Evolutionary conservation across 2,888 invertebrate species (phyloP), one percentile per base, ranked within the genome.

Genomic region (Osedax frankpressi): DNA sequence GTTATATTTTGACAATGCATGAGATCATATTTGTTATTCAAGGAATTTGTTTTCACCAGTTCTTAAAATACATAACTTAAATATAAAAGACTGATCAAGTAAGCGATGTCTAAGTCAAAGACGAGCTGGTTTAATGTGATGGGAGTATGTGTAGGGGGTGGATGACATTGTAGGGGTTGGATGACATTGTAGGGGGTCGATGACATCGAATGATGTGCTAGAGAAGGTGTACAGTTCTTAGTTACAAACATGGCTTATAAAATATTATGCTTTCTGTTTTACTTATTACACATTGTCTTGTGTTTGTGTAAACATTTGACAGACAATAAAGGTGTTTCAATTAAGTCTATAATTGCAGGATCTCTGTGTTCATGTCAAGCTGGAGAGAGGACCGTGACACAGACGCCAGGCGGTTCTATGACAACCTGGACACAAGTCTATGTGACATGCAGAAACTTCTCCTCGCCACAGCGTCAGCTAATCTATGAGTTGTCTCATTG

Each of bases 381-480:
- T 65, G 65, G 65, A 65, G 2, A 19, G 65, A 65, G 19, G 65
- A 65, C 65, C 2, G 24, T 24, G 65, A 65, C n/a, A 65, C 65
- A 65, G 24, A 65, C 1, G 65, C 65, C n/a, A 19, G 65, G 65
- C 25, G 65, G 24, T 65, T 65, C 65, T 65, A 25, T 24, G 65
- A 65, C 65, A 65, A 65, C 19, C 65, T 65, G 24, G 65, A 65
- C 14, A 65, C 65, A 65, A 65, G 65, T 65, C 24, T 65, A 19
- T 65, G 65, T 65, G 65, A 65, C 65, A 65, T 65, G 65, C 65
- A 65, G 65, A 65, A 24, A 65, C 65, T 65, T 2, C 65, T 65
- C 1, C n/a, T 14, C 14, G 25, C 25, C 24, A 65, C 65, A 14
- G 65, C 65, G 0, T 2, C 1, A 1, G 65, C 65, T 14, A 65